Evolutionary conservation across 1,140 invertebrate genomes (phyloP), one percentile per base, ranked within the genome.

Genomic region (Cydia pomonella): DNA sequence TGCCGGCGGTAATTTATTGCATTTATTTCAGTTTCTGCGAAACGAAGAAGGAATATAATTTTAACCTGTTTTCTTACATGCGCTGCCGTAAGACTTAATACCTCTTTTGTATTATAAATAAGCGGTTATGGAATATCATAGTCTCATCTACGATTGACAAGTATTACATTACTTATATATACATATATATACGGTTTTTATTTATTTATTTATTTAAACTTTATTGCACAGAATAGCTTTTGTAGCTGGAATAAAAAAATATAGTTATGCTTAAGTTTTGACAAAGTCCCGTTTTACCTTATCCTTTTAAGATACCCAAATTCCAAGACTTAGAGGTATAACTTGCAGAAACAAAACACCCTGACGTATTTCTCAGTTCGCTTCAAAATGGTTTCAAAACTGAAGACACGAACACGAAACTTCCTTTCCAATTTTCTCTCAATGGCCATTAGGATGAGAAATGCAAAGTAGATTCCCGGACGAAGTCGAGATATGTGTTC

Each of bases 371-470:
- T 59, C 53, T 59, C n/a, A 23, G 53, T 59, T 10, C 53, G 53
- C 7, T 59, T 59, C 53, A 23, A 76, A 77, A 63, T 63, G 76
- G 76, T 79, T 76, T 72, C 73, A 76, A 71, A 73, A 80, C 80
- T 79, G 80, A 79, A 80, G 87, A 84, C 80, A 79, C 80, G 84
- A 82, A 82, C 82, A 86, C 80, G 82, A 87, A 87, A 90, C 84
- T 90, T 90, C 87, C 84, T 88, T 90, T 87, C 88, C 88, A 90
- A 90, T 90, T 90, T 90, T 90, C 88, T 87, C 80, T 82, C 84
- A 82, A 88, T 89, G 84, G 87, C 85, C 87, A 87, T 89, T 89
- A 89, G 85, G 84, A 89, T 89, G 86, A 89, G 86, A 86, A 89
- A 89, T 87, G 83, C 84, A 87, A 88, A 89, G 84, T 86, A 89